Evolutionary conservation across 1,140 invertebrate genomes (phyloP).

Genomic region (Hesperophylax magnus): DNA sequence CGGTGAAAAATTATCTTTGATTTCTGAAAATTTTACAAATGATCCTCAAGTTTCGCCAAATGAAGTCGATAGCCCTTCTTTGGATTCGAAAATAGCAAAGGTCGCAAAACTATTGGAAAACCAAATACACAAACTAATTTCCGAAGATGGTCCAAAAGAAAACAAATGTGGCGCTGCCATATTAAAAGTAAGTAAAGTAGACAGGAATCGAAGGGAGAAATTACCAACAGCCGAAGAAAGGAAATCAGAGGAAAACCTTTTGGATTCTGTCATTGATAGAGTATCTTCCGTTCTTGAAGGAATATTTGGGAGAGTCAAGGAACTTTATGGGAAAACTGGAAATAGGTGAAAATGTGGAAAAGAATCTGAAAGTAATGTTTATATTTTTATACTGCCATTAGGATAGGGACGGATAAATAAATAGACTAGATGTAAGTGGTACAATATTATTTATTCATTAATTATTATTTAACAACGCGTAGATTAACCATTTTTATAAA

Average conservation of each 20-base stretch:
- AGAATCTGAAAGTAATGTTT: too few species aligned
- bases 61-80: neutral
- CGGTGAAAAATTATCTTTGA: too few species aligned
- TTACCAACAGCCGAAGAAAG: neutral
- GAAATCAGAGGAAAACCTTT: neutral
- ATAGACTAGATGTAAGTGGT: conserved; percentile 61
- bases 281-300: conserved; percentile 26
- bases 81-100: neutral
- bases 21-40: too few species aligned
- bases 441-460: conserved; percentile 71
- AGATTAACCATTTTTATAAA: conserved; percentile 68
- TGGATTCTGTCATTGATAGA: conserved; percentile 23
- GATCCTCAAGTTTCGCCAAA: neutral
- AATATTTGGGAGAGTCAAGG: neutral
- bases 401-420: conserved; percentile 7
- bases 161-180: neutral
- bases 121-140: neutral
- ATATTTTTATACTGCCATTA: neutral
- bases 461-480: conserved; percentile 72
- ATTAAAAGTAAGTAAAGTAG: neutral
- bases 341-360: too few species aligned
- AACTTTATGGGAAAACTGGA: conserved; percentile 3
- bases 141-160: conserved; percentile 2
- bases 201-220: neutral
- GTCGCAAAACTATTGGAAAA: neutral